A percentile compares a stretch with the other conserved stretches of the same genome.
These are phyloP conservation scores for Drosophila azteca DNA, from an alignment of 1,140 invertebrate species.

Conservation along the genomic window DNA sequence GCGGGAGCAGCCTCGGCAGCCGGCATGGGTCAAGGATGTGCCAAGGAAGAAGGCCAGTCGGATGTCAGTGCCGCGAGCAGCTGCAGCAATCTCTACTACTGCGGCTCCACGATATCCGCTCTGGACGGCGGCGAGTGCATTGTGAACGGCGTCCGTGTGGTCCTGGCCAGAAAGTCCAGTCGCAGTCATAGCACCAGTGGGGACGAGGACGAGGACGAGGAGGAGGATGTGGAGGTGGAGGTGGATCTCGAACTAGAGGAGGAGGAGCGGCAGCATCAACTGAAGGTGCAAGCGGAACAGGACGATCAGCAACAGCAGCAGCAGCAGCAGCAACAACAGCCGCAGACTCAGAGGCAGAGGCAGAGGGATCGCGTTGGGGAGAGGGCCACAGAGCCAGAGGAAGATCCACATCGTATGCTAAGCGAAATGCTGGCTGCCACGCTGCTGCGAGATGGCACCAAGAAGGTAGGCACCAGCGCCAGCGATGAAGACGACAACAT, in stretches of 20 bases:
- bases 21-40: conserved; percentile 39
- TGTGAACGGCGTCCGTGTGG: conserved; percentile 82
- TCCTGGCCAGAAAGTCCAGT: conserved; percentile 86
- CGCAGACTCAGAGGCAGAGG: conserved; percentile 25
- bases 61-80: conserved; percentile 87
- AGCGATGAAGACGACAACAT: conserved; percentile 62
- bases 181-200: conserved; percentile 86
- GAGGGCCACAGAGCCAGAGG: too few relatives aligned
- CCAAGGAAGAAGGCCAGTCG: conserved; percentile 82
- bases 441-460: conserved; percentile 48
- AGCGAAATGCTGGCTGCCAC: conserved; percentile 56
- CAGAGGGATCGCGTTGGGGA: conserved; percentile 24
- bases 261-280: background rate
- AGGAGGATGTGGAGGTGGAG: conserved; percentile 9
- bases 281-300: conserved; percentile 13
- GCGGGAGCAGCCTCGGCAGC: conserved; percentile 48
- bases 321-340: conserved; percentile 54
- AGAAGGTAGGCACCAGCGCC: conserved; percentile 71
- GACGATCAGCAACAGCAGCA: conserved; percentile 31
- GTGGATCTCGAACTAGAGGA: conserved; percentile 13
- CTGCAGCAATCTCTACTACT: conserved; percentile 87
- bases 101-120: conserved; percentile 85
- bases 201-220: conserved; percentile 85
- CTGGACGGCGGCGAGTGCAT: conserved; percentile 85
- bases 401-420: conserved; percentile 18